Evolutionary conservation across 2,113 vertebrate species (phyloP).

Genomic region (Gracilinanus agilis): DNA sequence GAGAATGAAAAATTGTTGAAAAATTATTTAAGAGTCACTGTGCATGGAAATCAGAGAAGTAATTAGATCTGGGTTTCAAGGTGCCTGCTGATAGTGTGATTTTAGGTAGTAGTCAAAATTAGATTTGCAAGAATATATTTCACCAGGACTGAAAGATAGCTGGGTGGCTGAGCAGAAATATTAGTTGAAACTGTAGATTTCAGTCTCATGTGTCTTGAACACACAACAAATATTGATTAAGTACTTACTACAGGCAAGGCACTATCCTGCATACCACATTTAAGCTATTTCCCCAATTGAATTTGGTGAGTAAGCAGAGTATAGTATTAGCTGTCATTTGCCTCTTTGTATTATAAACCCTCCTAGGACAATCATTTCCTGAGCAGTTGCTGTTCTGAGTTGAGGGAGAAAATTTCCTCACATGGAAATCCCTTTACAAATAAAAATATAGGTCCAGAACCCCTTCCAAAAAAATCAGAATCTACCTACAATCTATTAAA

Average conservation of each 20-base stretch:
- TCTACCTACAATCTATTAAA: background rate
- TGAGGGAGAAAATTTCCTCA: background rate
- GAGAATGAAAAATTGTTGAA: conserved; percentile 2
- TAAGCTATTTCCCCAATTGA: background rate
- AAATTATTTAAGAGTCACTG: background rate
- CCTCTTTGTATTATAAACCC: background rate
- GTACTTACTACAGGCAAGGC: background rate
- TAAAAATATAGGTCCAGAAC: background rate
- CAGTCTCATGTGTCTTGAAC: background rate
- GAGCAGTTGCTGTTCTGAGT: background rate
- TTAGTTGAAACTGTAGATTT: background rate
- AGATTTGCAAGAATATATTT: background rate
- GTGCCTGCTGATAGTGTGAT: background rate
- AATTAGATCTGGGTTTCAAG: background rate
- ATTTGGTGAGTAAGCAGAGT: background rate
- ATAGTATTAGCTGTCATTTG: background rate
- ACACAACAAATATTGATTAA: background rate
- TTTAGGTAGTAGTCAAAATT: background rate
- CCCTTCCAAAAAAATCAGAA: background rate
- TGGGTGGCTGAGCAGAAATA: background rate
- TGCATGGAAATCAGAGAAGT: background rate
- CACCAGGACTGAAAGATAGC: background rate
- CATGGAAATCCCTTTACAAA: background rate
- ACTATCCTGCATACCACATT: background rate
- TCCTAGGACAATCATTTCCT: background rate